Conservation (phyloP, 2,888 invertebrate species). For the Horisme vitalbata region DNA sequence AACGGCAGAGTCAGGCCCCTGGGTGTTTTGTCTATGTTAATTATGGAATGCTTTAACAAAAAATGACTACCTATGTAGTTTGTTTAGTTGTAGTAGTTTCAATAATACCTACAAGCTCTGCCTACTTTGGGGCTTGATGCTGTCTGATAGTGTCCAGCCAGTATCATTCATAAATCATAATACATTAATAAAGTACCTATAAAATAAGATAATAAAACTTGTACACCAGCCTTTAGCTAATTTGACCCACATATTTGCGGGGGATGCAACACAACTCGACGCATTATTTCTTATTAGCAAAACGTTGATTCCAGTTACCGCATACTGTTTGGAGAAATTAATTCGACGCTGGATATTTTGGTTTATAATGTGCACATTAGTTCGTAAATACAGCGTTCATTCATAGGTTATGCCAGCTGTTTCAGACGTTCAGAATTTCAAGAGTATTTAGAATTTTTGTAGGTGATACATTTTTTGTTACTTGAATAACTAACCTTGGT, state of each 20-base stretch:
- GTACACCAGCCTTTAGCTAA: slow-evolving; percentile 19
- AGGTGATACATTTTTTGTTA: neutral
- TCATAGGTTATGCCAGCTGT: slow-evolving; percentile 30
- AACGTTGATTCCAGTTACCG: slow-evolving; percentile 29
- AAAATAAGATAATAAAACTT: slow-evolving; percentile 7
- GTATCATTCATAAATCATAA: too few relatives aligned
- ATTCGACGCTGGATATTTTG: slow-evolving; percentile 21
- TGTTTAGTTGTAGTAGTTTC: too few relatives aligned
- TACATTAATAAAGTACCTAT: too few relatives aligned
- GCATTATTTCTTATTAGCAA: slow-evolving; percentile 29
- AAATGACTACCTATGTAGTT: too few relatives aligned
- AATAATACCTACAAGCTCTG: too few relatives aligned
- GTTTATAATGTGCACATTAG: slow-evolving; percentile 24
- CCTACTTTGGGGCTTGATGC: too few relatives aligned
- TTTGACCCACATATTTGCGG: slow-evolving; percentile 39
- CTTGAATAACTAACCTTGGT: too few relatives aligned
- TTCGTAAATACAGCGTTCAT: slow-evolving; percentile 9
- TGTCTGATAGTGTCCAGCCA: too few relatives aligned
- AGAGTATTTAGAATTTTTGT: too few relatives aligned
- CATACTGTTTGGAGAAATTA: slow-evolving; percentile 29
- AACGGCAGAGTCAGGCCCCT: too few relatives aligned
- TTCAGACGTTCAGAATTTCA: neutral
- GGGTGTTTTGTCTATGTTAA: too few relatives aligned
- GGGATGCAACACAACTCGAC: slow-evolving; percentile 21
- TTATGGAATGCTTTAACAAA: too few relatives aligned